Evolutionary conservation across 30 jellyfish, hydroid and myxozoan genomes (phyloP).

Genomic region (Hydractinia echinata): DNA sequence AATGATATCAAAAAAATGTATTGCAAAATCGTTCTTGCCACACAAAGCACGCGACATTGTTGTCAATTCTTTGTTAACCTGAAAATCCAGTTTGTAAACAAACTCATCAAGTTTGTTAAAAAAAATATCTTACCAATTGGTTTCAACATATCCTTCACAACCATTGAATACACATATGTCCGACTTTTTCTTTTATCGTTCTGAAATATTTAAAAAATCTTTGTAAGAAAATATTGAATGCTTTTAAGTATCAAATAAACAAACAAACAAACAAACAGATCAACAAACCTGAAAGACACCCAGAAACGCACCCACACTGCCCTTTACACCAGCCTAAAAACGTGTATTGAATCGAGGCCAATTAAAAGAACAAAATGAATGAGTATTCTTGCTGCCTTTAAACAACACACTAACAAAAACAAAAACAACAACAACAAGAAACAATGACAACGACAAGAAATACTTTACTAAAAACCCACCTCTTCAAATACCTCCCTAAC

Average conservation of each 20-base stretch:
- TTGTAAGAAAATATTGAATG: background rate
- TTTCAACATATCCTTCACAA: background rate
- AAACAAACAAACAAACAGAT: background rate
- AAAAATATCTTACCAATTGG: background rate
- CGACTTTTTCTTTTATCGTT: constrained; percentile 9
- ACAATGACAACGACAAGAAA: background rate
- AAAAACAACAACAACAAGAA: background rate
- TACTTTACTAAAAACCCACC: constrained; percentile 31
- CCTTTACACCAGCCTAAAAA: constrained; percentile 68
- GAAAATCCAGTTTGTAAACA: too few relatives aligned
- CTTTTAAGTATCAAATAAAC: background rate
- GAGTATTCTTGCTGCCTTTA: background rate
- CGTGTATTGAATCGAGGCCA: background rate
- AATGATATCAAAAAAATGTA: too few relatives aligned
- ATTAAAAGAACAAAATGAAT: background rate
- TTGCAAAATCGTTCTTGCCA: too few relatives aligned
- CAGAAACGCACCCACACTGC: constrained; percentile 53
- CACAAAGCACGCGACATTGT: too few relatives aligned
- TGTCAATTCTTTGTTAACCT: too few relatives aligned
- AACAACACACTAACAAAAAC: background rate
- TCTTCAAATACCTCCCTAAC: constrained; percentile 70
- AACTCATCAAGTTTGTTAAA: too few relatives aligned
- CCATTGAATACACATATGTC: background rate
- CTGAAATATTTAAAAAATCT: background rate
- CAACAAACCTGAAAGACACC: constrained; percentile 59